Evolutionary conservation across 2,888 invertebrate genomes (phyloP).

Genomic region (Tipula unca): DNA sequence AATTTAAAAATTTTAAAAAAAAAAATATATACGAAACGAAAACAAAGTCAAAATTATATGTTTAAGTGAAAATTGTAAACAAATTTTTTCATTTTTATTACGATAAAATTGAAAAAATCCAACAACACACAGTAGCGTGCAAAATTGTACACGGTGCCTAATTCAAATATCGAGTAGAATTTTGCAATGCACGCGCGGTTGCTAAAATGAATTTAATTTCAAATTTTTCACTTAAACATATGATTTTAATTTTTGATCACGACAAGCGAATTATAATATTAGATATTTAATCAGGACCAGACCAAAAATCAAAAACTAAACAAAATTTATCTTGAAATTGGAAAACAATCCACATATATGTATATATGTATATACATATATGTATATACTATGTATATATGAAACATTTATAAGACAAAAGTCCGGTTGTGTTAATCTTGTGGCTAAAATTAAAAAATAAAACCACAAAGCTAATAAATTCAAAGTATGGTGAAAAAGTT

Average conservation of each 20-base stretch:
- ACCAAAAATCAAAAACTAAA: neutral
- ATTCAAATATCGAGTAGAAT: neutral
- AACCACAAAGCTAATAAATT: neutral
- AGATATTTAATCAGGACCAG: neutral
- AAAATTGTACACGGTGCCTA: neutral
- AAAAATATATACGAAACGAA: neutral
- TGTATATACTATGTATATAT: neutral
- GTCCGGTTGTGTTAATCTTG: slow-evolving; percentile 17
- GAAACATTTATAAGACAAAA: slow-evolving; percentile 19
- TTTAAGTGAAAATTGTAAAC: neutral
- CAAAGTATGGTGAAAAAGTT: slow-evolving; percentile 8
- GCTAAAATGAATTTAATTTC: neutral
- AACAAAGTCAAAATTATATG: neutral
- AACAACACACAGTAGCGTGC: neutral
- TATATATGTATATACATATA: neutral
- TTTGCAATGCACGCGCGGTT: neutral
- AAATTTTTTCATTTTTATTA: neutral
- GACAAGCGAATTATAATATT: neutral
- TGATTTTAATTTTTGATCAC: neutral
- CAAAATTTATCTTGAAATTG: neutral
- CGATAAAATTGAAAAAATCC: neutral
- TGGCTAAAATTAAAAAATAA: neutral
- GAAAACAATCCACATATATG: neutral
- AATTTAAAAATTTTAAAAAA: slow-evolving; percentile 22
- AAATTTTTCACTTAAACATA: slow-evolving; percentile 3